Conservation (phyloP, 1,140 invertebrate genomes). For the Camponotus floridanus region DNA sequence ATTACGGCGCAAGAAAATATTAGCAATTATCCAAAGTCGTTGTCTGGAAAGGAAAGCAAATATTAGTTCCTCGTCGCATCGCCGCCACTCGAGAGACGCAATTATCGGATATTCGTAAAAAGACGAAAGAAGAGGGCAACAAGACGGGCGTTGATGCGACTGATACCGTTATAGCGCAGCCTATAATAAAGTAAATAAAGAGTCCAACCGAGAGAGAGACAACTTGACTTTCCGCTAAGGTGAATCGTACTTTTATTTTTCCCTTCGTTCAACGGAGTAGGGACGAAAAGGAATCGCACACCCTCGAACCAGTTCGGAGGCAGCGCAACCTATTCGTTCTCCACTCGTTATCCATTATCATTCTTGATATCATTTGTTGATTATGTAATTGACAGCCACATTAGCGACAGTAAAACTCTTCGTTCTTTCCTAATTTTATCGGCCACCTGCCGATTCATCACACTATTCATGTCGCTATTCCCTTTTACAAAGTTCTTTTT, state of each 20-base stretch:
- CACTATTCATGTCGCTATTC: neutral
- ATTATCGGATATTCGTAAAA: slow-evolving; percentile 77
- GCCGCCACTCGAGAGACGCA: slow-evolving; percentile 69
- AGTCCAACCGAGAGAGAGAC: slow-evolving; percentile 67
- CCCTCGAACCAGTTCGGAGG: slow-evolving; percentile 67
- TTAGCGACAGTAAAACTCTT: slow-evolving; percentile 56
- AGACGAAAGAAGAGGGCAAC: slow-evolving; percentile 28
- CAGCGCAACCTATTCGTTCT: slow-evolving; percentile 25
- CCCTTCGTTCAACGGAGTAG: slow-evolving; percentile 57
- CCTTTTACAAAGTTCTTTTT: slow-evolving; percentile 3
- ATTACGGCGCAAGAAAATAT: slow-evolving; percentile 38
- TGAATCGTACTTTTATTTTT: slow-evolving; percentile 73
- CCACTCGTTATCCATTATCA: slow-evolving; percentile 72
- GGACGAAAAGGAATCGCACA: slow-evolving; percentile 50
- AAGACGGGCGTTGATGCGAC: slow-evolving; percentile 69
- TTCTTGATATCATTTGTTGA: slow-evolving; percentile 69
- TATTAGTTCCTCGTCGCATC: slow-evolving; percentile 52
- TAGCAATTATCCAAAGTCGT: slow-evolving; percentile 45
- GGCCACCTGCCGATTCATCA: slow-evolving; percentile 66
- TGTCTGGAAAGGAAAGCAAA: slow-evolving; percentile 56
- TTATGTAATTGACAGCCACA: slow-evolving; percentile 71
- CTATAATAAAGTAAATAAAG: slow-evolving; percentile 82
- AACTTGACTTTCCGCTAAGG: slow-evolving; percentile 71
- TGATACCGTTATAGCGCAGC: slow-evolving; percentile 77
- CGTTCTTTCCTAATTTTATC: slow-evolving; percentile 67